Conservation (phyloP, 30 jellyfish, hydroid and myxozoan species). For the Aurelia aurita region DNA sequence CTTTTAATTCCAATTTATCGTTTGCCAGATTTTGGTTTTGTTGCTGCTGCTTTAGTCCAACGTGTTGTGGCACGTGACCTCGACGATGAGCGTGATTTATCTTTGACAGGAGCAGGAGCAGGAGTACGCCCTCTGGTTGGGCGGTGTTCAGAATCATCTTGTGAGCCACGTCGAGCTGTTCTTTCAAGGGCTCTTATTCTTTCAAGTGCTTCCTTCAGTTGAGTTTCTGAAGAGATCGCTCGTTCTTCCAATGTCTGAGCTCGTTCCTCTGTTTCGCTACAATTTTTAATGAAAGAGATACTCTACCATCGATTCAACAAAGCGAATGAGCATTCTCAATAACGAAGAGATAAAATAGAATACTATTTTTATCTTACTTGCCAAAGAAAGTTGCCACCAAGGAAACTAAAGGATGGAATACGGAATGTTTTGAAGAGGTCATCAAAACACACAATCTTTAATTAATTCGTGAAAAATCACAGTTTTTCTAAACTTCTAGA, state of each 20-base stretch:
- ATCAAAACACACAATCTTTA: no score
- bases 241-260: slow-evolving; percentile 77
- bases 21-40: no score
- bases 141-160: neutral
- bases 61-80: no score
- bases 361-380: no score
- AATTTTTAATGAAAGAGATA: neutral
- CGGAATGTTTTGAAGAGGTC: neutral
- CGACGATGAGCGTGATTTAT: no score
- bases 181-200: slow-evolving; percentile 85
- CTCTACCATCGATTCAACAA: neutral
- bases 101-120: no score
- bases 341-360: neutral
- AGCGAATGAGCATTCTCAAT: neutral
- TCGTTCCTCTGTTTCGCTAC: slow-evolving; percentile 82
- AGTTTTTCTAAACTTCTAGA: no score
- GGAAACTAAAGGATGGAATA: neutral
- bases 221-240: slow-evolving; percentile 75
- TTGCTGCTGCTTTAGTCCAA: no score
- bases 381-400: neutral
- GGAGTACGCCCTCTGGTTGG: no score
- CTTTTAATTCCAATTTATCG: no score
- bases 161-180: slow-evolving; percentile 54
- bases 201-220: slow-evolving; percentile 73
- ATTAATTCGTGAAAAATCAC: no score